Base-by-base conservation (phyloP, 2,888 invertebrate species). In the Tiphia femorata region DNA sequence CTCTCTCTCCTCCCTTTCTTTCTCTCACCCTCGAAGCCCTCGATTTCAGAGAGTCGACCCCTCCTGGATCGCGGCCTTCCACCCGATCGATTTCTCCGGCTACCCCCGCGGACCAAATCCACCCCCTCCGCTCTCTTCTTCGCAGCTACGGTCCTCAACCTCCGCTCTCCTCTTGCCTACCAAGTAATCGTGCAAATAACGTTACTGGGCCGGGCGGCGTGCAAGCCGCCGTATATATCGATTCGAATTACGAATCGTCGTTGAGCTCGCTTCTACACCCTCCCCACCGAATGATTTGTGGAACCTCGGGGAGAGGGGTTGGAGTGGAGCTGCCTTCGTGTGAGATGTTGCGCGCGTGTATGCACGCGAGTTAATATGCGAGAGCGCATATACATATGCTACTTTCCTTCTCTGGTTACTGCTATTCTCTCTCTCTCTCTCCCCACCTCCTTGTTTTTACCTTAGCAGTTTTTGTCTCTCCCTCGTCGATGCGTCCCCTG, bases 111-210 rank as follows among this genome's bases (percentile, higher is more conserved):
- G 12, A n/a, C 33, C 12, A 7, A 33, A n/a, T n/a, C 33, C 12
- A 33, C 7, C 33, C 33, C 14, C 33, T 1, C 16, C n/a, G 7
- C 35, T 19, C 35, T 51, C 23, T 51, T 17, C 23, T 16, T 19
- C 19, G 40, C 47, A 41, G 40, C 47, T 47, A 35, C 37, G 10
- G n/a, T n/a, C n/a, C n/a, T 2, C 23, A 10, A 14, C 1, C 7
- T 4, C 19, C 8, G 2, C n/a, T 30, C 40, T 20, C 6, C 8
- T 23, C 19, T 16, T 4, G 16, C 25, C 33, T 3, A 33, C n/a
- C 25, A 12, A 40, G 53, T 54, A 56, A 58, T 62, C 62, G 57
- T 25, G 47, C 61, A 62, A 67, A 58, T 58, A 62, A 58, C 49
- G 41, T 58, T 55, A 52, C 42, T 12, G 16, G 23, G 35, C 17